Evolutionary conservation across 2,888 invertebrate species (phyloP).

Genomic region (Leptothorax acervorum): DNA sequence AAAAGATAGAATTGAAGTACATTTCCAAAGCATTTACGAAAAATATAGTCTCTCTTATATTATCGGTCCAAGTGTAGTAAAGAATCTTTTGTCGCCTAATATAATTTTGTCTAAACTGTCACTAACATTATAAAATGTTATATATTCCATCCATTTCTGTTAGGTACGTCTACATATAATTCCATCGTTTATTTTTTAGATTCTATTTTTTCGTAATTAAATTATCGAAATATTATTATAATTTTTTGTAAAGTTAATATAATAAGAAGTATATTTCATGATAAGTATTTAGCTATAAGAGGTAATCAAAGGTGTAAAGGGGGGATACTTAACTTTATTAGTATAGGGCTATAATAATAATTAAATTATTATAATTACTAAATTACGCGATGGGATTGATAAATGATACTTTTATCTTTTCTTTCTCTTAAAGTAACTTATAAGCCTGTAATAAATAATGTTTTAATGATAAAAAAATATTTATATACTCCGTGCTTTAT

Average conservation of each 20-base stretch:
- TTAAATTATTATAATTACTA: too few relatives aligned
- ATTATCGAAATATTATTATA: background rate
- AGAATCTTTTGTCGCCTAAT: background rate
- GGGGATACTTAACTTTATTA: too few relatives aligned
- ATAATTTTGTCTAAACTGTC: background rate
- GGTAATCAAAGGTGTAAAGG: too few relatives aligned
- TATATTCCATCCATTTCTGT: background rate
- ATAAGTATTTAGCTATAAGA: too few relatives aligned
- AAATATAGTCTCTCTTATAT: background rate
- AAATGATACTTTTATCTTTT: background rate
- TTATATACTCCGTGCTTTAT: background rate
- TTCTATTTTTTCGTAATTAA: background rate
- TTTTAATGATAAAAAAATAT: conserved; percentile 9
- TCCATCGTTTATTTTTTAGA: background rate
- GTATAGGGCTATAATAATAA: too few relatives aligned
- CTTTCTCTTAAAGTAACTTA: background rate
- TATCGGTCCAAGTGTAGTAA: background rate
- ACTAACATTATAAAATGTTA: background rate
- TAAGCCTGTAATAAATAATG: background rate
- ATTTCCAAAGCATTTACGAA: background rate
- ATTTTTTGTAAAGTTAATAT: background rate
- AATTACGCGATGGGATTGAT: background rate
- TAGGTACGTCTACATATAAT: background rate
- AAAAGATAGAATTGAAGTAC: background rate
- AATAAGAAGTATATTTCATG: too few relatives aligned